Conservation (phyloP, 2,113 vertebrate species). For the Pomatostomus ruficeps region DNA sequence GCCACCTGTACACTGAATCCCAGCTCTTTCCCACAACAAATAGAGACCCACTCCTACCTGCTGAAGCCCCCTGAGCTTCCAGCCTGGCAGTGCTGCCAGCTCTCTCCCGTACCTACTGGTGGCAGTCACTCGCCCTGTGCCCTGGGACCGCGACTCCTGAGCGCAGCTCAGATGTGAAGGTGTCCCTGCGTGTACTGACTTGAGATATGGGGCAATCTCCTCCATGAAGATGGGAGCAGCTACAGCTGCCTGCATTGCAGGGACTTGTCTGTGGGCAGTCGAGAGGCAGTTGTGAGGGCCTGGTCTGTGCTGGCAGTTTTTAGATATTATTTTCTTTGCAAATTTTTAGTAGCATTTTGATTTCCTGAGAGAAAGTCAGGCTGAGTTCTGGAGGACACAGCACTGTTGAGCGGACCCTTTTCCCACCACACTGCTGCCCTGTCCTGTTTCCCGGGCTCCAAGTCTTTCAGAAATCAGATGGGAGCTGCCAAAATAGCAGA, state of each 20-base stretch:
- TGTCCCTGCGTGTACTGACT: fast-evolving
- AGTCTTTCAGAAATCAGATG: not conserved
- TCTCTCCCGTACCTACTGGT: not conserved
- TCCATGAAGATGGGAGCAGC: not conserved
- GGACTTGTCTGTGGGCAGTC: not conserved
- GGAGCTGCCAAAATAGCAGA: not conserved
- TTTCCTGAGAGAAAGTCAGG: not conserved
- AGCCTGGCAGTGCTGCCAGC: not conserved
- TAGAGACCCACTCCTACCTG: not conserved
- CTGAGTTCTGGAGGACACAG: not conserved
- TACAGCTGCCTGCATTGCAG: not conserved
- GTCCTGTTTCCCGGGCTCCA: not conserved
- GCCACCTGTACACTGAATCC: not conserved
- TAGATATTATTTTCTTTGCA: not conserved
- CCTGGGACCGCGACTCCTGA: fast-evolving
- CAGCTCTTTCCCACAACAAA: not conserved
- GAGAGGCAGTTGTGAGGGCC: not conserved
- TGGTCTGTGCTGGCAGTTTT: not conserved
- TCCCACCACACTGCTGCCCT: not conserved
- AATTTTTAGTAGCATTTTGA: not conserved
- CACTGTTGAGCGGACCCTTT: not conserved
- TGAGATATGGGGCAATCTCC: not conserved
- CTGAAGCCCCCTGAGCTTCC: not conserved
- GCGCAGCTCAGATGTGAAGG: not conserved
- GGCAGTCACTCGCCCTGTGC: fast-evolving